Evolutionary conservation across 1,140 invertebrate genomes (phyloP).

Genomic region (Hyles euphorbiae): DNA sequence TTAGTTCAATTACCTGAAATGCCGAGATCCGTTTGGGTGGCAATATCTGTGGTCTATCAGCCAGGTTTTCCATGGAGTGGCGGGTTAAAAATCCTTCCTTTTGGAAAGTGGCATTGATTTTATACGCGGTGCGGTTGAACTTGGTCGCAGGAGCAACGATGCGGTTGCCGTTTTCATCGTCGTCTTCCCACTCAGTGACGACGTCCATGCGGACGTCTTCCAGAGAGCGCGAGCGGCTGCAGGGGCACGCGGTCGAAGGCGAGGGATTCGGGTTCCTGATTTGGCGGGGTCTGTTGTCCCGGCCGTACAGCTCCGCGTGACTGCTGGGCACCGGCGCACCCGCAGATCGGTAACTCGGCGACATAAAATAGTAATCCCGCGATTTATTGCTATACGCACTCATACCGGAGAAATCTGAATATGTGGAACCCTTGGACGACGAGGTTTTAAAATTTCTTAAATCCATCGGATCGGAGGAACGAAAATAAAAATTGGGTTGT

Average conservation of each 20-base stretch:
- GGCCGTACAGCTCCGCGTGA: constrained; percentile 56
- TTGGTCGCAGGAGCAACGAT: constrained; percentile 71
- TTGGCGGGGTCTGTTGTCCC: constrained; percentile 68
- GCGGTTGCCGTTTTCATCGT: constrained; percentile 77
- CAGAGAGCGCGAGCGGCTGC: constrained; percentile 80
- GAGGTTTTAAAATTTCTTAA: constrained; percentile 69
- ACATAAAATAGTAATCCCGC: constrained; percentile 82
- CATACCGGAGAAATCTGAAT: constrained; percentile 63
- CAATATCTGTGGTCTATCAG: constrained; percentile 68
- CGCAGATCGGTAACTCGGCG: constrained; percentile 79
- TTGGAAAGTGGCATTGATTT: constrained; percentile 49
- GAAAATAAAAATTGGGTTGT: constrained; percentile 77
- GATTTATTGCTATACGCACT: constrained; percentile 75
- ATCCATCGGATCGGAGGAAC: constrained; percentile 73
- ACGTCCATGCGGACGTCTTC: constrained; percentile 82
- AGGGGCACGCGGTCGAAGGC: constrained; percentile 74
- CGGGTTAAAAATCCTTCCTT: constrained; percentile 68
- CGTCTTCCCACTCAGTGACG: constrained; percentile 80
- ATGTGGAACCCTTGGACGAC: constrained; percentile 74
- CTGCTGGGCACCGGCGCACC: constrained; percentile 73
- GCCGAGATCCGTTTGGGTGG: constrained; percentile 62
- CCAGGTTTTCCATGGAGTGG: constrained; percentile 83
- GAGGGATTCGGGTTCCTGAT: constrained; percentile 47
- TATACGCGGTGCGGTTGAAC: constrained; percentile 55
- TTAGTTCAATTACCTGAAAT: constrained; percentile 66